These are phyloP conservation scores for Sebastes diaconus DNA, from an alignment of 2,797 vertebrate genomes.

Conservation along the genomic window DNA sequence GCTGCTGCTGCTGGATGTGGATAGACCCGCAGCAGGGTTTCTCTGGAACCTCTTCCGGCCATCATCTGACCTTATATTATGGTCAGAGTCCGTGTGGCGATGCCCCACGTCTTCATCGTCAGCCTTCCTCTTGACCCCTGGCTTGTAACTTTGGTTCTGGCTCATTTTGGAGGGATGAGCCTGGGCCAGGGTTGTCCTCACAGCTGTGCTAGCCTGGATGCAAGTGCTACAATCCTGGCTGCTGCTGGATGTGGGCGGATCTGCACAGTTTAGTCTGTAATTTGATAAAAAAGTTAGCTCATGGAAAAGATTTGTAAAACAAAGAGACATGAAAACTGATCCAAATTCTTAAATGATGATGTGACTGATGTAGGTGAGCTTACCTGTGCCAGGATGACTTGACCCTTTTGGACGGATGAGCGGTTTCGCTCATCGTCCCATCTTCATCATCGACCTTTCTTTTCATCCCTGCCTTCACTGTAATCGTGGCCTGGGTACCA, in stretches of 20 bases:
- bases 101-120: not conserved
- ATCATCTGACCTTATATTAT: not conserved
- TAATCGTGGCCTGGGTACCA: not conserved
- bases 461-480: not conserved
- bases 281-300: not conserved
- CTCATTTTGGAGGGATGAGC: not conserved
- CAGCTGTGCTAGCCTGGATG: not conserved
- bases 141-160: not conserved
- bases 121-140: not conserved
- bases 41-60: not conserved
- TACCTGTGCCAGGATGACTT: not conserved
- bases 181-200: not conserved
- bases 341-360: not conserved
- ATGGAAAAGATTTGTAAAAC: not conserved
- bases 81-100: not conserved
- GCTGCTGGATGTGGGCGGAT: not conserved
- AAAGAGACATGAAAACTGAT: not conserved
- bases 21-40: too few species aligned
- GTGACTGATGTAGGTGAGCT: not conserved
- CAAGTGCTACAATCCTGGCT: not conserved
- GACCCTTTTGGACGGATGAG: not conserved
- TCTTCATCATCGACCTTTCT: not conserved
- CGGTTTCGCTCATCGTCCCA: not conserved
- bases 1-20: not conserved
- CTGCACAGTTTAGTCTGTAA: not conserved